Evolutionary conservation across 1,140 invertebrate genomes (phyloP).

Genomic region (Calosoma granatense): DNA sequence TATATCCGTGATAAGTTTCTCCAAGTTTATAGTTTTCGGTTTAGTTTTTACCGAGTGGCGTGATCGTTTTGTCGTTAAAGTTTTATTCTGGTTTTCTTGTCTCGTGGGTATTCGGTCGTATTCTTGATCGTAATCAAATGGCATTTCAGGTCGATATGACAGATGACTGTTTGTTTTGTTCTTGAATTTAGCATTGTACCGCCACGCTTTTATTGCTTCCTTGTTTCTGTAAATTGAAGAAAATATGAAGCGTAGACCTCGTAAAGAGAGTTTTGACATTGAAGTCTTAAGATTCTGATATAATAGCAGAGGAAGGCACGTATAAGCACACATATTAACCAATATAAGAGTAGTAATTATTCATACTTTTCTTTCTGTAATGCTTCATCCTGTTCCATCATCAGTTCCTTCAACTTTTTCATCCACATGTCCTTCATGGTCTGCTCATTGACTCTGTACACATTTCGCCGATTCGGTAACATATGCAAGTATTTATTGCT

Average conservation of each 20-base stretch:
- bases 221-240: background rate
- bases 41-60: slow-evolving; percentile 9
- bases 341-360: too few species aligned
- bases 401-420: slow-evolving; percentile 24
- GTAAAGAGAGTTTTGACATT: too few species aligned
- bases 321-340: too few species aligned
- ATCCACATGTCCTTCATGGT: slow-evolving; percentile 27
- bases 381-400: slow-evolving; percentile 28
- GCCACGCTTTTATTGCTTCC: background rate
- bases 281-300: too few species aligned
- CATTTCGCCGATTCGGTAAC: slow-evolving; percentile 7
- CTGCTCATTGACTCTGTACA: slow-evolving; percentile 15
- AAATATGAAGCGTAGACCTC: background rate
- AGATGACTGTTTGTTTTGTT: background rate
- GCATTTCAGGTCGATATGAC: background rate
- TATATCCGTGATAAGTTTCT: slow-evolving; percentile 26
- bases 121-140: background rate
- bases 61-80: slow-evolving; percentile 19
- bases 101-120: background rate
- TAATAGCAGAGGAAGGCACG: too few species aligned
- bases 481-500: background rate
- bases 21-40: slow-evolving; percentile 17
- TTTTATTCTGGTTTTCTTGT: slow-evolving; percentile 21
- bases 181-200: background rate
- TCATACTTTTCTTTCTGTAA: slow-evolving; percentile 31